Evolutionary conservation across 2,797 vertebrate genomes (phyloP), one percentile per base, ranked within the genome.

Genomic region (Antrozous pallidus): DNA sequence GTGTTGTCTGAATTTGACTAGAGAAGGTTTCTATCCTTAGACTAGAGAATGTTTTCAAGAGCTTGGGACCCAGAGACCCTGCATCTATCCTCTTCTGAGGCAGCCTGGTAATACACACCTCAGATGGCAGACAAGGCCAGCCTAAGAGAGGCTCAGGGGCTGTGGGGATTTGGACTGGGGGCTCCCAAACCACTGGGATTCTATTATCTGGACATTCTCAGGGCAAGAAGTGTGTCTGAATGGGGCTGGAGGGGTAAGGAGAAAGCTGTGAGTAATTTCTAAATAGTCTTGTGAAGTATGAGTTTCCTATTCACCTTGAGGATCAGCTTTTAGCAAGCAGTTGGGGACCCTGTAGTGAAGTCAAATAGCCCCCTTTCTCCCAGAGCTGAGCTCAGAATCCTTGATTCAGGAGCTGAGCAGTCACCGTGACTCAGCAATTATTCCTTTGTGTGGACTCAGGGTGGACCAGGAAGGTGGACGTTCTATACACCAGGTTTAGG

Each of bases 91-190:
- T 79, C 96, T 96, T 70, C 92, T 56, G 22, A 93, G 75, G 96
- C 85, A 92, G 97, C 93, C 95, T 95, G 88, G 96, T 94, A 96
- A 95, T 96, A 88, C 65, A 75, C 95, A 94, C 93, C 45, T 92
- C 89, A 85, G 93, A 95, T 93, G 90, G 45, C 18, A 4, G 38
- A 65, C 63, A 71, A 92, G 31, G 18, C 20, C 75, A 49, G 16
- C 20, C 14, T 31, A 14, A 22, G 82, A 74, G 58, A 69, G n/a
- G 26, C 24, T 26, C 8, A 42, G 33, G 33, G 71, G 47, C 5
- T 8, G 4, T 4, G 20, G 10, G 8, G 24, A 73, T 22, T 38
- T 12, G 28, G 54, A 22, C 36, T 56, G 11, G 12, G 5, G 31
- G 13, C 49, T 86, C 40, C 80, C 31, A 8, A 17, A 42, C 33